Base-by-base conservation (phyloP, 2,888 invertebrate genomes). In the Eristalinus aeneus region DNA sequence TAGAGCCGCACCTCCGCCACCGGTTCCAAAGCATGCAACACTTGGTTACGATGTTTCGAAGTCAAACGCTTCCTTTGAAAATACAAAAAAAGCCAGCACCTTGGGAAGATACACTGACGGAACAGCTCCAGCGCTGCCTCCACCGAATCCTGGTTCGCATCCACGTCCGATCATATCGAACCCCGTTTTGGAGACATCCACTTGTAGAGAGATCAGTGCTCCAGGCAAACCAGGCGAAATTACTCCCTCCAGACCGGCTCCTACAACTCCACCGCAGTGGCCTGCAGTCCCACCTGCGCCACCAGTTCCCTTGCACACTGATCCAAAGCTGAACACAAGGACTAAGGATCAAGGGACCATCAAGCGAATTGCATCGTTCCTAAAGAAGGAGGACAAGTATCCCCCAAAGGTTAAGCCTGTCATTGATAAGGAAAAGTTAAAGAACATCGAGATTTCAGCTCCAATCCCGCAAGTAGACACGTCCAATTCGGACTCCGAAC, bases 151-250 rank as follows among this genome's bases (percentile, higher is more conserved):
- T 0, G 94, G 94, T 4, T 93, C 94, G 56, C 93, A 93, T 39
- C 94, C 95, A 0, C 94, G 97, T 88, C 97, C 97, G 0, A 94
- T 96, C 10, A 97, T 97, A 88, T 97, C 97, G 8, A 95, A 95
- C 86, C 97, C 97, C 0, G 96, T 97, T 67, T 92, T 97, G 69
- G 96, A 97, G 91, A 95, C 96, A 2, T 97, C 97, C 0, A 97
- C 97, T 0, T 96, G 96, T 88, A 78, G 54, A 36, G 86, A 82
- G 5, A 64, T 91, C 32, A 89, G 89, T 20, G 89, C 90, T 56
- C 89, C 90, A 1, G 79, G 89, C 0, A 90, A 90, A 32, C 78
- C 86, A 8, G 88, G 87, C 2, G 90, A 91, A 34, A 74, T 89
- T 1, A 89, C 90, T 0, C 95, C 96, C 0, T 92, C 95, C 36